Base-by-base conservation (phyloP, 2,888 invertebrate genomes). In the Kryphioiulus occultus region DNA sequence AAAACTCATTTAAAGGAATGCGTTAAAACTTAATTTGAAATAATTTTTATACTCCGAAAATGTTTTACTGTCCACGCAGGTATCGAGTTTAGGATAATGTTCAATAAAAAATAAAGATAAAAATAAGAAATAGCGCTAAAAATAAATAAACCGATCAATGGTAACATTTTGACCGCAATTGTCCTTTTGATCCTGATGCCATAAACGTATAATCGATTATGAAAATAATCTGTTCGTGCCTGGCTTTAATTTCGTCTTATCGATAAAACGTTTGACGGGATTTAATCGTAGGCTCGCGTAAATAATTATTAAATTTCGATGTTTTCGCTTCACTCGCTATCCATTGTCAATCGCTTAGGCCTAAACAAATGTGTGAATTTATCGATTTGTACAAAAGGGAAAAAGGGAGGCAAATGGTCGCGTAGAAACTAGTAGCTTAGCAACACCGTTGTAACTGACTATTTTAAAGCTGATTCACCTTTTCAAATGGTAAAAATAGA, bases 391-490 rank as follows among this genome's bases (percentile, higher is more conserved):
- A 26, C 19, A 26, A 26, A 68, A 19, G 26, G 68, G 1, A 68
- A n/a, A 17, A 59, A n/a, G 53, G n/a, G 47, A 17, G 1, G 47
- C 0, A 42, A 10, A 10, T 53, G 68, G 68, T 68, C 68, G 68
- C 68, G 68, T 68, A 26, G 68, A 68, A 68, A 68, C 68, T 68
- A 2, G 68, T 68, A 68, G 10, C 68, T 68, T 68, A 68, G 68
- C 68, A 68, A 68, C 68, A 68, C 68, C 9, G 26, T 26, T 53
- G 53, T n/a, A 53, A 53, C 53, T 53, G 53, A 53, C 4, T 22
- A 26, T 68, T 68, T 68, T 68, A 68, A 68, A 68, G 68, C 68
- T 44, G 12, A 15, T 10, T 26, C 26, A 10, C 68, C 26, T 68
- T 68, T 10, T 68, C 5, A 68, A 68, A 68, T 68, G 68, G 22